Evolutionary conservation across 92 coral and sea anemone genomes (phyloP), one percentile per base, ranked within the genome.

Genomic region (Pocillopora grandis): DNA sequence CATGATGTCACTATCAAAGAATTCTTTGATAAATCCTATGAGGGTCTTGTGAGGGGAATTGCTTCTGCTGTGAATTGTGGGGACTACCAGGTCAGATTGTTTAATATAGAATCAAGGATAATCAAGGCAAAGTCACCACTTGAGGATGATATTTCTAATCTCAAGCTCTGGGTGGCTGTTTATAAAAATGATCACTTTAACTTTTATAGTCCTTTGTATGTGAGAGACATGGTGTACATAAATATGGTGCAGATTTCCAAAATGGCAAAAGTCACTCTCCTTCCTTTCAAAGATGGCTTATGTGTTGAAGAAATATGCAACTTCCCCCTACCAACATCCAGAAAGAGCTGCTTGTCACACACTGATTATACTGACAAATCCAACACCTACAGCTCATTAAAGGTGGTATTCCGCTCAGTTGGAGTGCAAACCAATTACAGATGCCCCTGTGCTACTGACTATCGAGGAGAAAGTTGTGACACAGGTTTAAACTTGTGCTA

Each of bases 401-500:
- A 90, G 59, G 94, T 94, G 59, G 93, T 96, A 37, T 94, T 96
- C 84, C 93, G 91, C 3, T 88, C 95, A 17, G 98, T 96, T 60
- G 92, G 94, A 12, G 90, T 94, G 18, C 87, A 77, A 59, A 88
- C 82, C 12, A 56, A 77, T 15, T 62, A 87, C 77, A 82, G 84
- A 48, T 96, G 99, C 80, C 84, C 92, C 3, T 96, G 99, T 75
- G 90, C 98, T 11, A 65, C 77, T 33, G 96, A 93, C 55, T 96
- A 85, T 66, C 91, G 90, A 33, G 95, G 95, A 2, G 60, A 88
- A 52, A 9, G 52, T 8, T 96, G 99, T 70, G 95, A 96, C 78
- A 88, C 89, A 0, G 90, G 67, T 27, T 62, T 91, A 12, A 95
- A 96, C 80, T 88, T 95, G 42, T 96, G 99, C 76, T 96, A 94